Conservation (phyloP, 53 echinoderm and acorn worm species). For the Echinometra lucunter region DNA sequence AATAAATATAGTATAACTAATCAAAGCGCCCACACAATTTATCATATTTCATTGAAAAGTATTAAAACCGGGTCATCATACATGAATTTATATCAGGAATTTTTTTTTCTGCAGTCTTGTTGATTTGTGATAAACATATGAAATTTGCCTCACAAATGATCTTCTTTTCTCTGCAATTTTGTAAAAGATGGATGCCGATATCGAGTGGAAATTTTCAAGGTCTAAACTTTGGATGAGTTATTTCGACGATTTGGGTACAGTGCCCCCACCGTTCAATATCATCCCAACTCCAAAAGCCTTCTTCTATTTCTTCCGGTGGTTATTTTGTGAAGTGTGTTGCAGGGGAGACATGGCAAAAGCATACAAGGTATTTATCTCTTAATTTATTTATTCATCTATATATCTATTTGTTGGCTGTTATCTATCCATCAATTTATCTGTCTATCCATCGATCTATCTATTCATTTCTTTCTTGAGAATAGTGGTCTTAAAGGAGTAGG, state of each 20-base stretch:
- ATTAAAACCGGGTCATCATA: no score
- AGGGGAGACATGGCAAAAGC: constrained; percentile 90
- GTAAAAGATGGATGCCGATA: constrained; percentile 97
- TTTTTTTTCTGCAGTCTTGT: no score
- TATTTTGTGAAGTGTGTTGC: constrained; percentile 92
- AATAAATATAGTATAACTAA: no score
- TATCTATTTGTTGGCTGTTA: no score
- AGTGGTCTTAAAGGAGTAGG: no score
- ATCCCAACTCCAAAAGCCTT: constrained; percentile 90
- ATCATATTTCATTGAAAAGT: no score
- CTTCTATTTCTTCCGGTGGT: constrained; percentile 86
- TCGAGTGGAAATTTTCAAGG: constrained; percentile 98
- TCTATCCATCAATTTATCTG: no score
- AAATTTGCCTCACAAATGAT: not conserved
- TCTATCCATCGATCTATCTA: no score
- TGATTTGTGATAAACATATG: not conserved
- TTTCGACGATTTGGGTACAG: constrained; percentile 90
- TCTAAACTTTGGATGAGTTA: constrained; percentile 99
- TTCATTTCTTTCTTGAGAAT: no score
- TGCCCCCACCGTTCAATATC: constrained; percentile 97
- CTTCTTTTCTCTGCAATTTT: not conserved
- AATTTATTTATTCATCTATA: no score
- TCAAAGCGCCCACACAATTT: no score
- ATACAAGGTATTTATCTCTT: constrained; percentile 81
- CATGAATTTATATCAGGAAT: no score